Evolutionary conservation across 2,888 invertebrate species (phyloP).

Genomic region (Palloptera scutellata): DNA sequence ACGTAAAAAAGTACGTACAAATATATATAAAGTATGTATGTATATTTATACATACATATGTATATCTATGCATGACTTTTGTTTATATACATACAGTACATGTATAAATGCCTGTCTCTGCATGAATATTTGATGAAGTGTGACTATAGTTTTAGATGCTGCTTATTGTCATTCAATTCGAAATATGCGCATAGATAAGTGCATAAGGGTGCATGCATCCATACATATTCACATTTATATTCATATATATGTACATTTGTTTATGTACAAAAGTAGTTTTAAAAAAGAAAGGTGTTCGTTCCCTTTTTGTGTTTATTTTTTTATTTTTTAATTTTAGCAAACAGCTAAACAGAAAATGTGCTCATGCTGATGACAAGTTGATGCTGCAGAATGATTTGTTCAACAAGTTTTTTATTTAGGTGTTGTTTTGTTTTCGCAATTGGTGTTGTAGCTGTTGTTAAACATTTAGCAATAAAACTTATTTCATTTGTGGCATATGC

Average conservation of each 20-base stretch:
- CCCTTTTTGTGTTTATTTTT: too few species aligned
- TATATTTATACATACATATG: neutral
- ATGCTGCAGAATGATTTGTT: neutral
- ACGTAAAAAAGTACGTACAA: conserved; percentile 21
- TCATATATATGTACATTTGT: too few species aligned
- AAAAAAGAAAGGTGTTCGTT: too few species aligned
- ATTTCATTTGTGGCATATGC: neutral
- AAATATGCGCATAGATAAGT: neutral
- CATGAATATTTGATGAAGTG: neutral
- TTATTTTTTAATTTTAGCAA: neutral
- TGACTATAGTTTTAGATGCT: neutral
- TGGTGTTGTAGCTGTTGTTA: neutral
- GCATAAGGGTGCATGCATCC: too few species aligned
- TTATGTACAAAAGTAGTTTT: too few species aligned
- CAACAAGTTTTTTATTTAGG: neutral
- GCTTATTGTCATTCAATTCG: neutral
- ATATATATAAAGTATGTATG: neutral
- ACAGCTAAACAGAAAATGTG: neutral
- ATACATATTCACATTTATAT: too few species aligned
- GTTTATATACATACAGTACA: conserved; percentile 1
- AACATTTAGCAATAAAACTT: neutral
- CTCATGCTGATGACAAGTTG: neutral
- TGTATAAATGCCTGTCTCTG: neutral
- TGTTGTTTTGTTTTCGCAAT: neutral
- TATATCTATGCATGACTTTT: neutral